Conservation (phyloP, 2,888 invertebrate species). For the Cybosia mesomella region DNA sequence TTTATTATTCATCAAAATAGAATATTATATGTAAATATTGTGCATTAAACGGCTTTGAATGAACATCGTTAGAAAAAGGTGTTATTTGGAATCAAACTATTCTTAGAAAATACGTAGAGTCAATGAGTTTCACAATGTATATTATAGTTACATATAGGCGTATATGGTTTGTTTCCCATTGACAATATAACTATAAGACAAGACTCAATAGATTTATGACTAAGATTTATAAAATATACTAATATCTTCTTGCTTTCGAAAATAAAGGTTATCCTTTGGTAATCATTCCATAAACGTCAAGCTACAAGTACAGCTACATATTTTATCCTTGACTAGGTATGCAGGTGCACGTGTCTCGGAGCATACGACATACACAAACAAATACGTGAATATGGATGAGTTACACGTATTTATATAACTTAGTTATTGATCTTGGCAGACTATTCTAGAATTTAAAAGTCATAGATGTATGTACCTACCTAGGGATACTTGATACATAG, state of each 20-base stretch:
- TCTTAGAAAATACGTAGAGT: too few relatives aligned
- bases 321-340: neutral
- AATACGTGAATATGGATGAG: conserved; percentile 5
- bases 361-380: neutral
- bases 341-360: neutral
- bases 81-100: too few relatives aligned
- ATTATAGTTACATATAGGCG: too few relatives aligned
- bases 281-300: neutral
- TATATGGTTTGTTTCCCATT: too few relatives aligned
- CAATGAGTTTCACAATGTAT: too few relatives aligned
- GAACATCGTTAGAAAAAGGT: too few relatives aligned
- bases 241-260: neutral
- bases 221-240: neutral
- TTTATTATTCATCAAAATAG: neutral
- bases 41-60: neutral
- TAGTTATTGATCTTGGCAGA: neutral
- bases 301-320: too few relatives aligned
- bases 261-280: neutral
- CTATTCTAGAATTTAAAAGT: conserved; percentile 16
- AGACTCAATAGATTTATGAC: too few relatives aligned
- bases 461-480: neutral
- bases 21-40: neutral
- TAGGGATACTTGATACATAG: neutral
- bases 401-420: neutral
- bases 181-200: too few relatives aligned